These are phyloP conservation scores for Acanthurus leucopareius DNA, from an alignment of 2,797 vertebrate genomes.

Conservation along the genomic window DNA sequence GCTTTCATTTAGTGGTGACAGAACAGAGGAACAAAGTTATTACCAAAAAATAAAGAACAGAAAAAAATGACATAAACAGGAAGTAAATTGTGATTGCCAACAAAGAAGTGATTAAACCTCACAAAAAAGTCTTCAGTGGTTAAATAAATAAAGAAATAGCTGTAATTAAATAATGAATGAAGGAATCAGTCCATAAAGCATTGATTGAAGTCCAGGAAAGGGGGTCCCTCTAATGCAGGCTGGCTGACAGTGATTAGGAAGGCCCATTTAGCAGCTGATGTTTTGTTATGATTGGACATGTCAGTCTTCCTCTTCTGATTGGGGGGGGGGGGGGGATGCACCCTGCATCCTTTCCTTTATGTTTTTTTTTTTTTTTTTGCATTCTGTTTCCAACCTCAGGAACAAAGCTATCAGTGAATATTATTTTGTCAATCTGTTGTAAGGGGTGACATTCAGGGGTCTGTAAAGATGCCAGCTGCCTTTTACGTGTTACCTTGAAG, in stretches of 20 bases:
- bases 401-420: constrained; percentile 94
- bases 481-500: constrained; percentile 74
- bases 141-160: constrained; percentile 85
- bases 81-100: constrained; percentile 78
- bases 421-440: constrained; percentile 96
- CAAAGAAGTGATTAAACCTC: constrained; percentile 80
- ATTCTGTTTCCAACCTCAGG: constrained; percentile 84
- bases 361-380: constrained; percentile 66
- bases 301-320: constrained; percentile 99
- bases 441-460: constrained; percentile 90
- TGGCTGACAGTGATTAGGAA: constrained; percentile 94
- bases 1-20: constrained; percentile 50
- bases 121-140: constrained; percentile 78
- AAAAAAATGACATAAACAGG: constrained; percentile 70
- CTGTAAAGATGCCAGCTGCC: constrained; percentile 73
- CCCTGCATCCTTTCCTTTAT: constrained; percentile 89
- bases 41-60: constrained; percentile 55
- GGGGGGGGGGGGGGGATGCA: constrained; percentile 73
- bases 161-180: constrained; percentile 87
- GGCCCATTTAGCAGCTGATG: constrained; percentile 96
- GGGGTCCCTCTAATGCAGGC: constrained; percentile 91
- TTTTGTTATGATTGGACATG: constrained; percentile 99
- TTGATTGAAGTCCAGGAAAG: constrained; percentile 97
- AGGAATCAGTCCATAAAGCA: constrained; percentile 85
- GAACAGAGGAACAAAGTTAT: constrained; percentile 71